phyloP scores from a whole-genome alignment of 1,140 invertebrate genomes.

The Lepidostoma basale region DNA sequence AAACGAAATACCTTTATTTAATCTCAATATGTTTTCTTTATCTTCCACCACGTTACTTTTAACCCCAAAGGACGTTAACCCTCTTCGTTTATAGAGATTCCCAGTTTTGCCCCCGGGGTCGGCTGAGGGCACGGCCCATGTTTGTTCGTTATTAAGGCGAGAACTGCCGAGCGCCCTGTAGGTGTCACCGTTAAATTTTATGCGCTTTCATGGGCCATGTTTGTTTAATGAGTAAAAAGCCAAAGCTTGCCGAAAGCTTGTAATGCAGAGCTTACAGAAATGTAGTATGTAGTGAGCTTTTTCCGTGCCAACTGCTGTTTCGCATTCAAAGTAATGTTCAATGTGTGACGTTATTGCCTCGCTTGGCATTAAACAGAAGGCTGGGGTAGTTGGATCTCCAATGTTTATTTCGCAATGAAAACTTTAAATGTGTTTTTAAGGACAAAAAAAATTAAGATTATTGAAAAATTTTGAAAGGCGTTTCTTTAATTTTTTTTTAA shows the following conservation, averaged over 20 bases:
- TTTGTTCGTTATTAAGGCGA: not conserved
- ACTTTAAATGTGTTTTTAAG: too few species aligned
- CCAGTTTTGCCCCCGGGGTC: not conserved
- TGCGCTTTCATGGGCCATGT: slow-evolving; percentile 16
- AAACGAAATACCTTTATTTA: too few species aligned
- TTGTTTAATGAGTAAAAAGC: slow-evolving; percentile 28
- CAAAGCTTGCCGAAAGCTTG: slow-evolving; percentile 16
- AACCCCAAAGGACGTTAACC: too few species aligned
- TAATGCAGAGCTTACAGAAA: slow-evolving; percentile 14
- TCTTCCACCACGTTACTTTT: too few species aligned
- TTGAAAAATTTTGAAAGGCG: too few species aligned
- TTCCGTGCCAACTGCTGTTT: not conserved
- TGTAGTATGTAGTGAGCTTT: not conserved
- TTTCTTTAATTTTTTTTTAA: too few species aligned
- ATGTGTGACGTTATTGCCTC: not conserved
- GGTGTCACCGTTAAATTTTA: slow-evolving; percentile 15
- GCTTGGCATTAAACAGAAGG: too few species aligned
- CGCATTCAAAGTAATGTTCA: slow-evolving; percentile 14
- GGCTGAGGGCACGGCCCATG: not conserved
- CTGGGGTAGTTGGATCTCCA: too few species aligned
- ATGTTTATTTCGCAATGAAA: too few species aligned
- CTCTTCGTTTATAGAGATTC: not conserved
- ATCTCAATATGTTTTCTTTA: too few species aligned
- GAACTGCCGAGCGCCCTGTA: not conserved
- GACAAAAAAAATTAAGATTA: too few species aligned